phyloP scores from a whole-genome alignment of 1,140 invertebrate species.

The Cherax quadricarinatus region DNA sequence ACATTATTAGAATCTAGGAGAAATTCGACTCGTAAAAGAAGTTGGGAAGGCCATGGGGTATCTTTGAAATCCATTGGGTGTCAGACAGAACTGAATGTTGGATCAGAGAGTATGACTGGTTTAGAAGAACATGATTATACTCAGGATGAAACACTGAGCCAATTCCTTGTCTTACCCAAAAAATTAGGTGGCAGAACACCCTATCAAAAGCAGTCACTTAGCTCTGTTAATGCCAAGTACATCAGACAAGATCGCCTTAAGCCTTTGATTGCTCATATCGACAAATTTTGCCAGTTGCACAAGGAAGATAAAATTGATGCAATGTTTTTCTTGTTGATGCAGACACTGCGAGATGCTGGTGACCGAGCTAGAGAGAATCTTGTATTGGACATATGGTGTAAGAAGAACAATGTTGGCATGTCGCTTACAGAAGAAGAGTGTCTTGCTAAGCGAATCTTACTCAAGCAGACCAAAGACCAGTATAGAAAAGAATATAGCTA shows the following conservation, averaged over 20 bases:
- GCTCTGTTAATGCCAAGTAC: conserved; percentile 52
- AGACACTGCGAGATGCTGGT: conserved; percentile 40
- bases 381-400: conserved; percentile 42
- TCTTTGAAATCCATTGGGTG: conserved; percentile 19
- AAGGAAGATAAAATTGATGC: conserved; percentile 61
- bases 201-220: conserved; percentile 52
- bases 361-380: conserved; percentile 47
- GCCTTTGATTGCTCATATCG: conserved; percentile 61
- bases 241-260: conserved; percentile 57
- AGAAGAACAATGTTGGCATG: conserved; percentile 32
- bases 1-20: conserved; percentile 27
- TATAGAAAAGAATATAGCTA: conserved; percentile 61
- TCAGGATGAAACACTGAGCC: conserved; percentile 37
- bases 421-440: conserved; percentile 60
- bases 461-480: conserved; percentile 64
- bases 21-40: conserved; percentile 46
- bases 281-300: conserved; percentile 55
- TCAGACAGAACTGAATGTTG: conserved; percentile 15
- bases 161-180: conserved; percentile 50
- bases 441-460: conserved; percentile 57
- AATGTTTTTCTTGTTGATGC: conserved; percentile 60
- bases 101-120: conserved; percentile 25
- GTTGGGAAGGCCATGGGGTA: conserved; percentile 13
- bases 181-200: conserved; percentile 49
- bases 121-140: conserved; percentile 62